Evolutionary conservation across 1,140 invertebrate genomes (phyloP), one percentile per base, ranked within the genome.

Genomic region (Cydia fagiglandana): DNA sequence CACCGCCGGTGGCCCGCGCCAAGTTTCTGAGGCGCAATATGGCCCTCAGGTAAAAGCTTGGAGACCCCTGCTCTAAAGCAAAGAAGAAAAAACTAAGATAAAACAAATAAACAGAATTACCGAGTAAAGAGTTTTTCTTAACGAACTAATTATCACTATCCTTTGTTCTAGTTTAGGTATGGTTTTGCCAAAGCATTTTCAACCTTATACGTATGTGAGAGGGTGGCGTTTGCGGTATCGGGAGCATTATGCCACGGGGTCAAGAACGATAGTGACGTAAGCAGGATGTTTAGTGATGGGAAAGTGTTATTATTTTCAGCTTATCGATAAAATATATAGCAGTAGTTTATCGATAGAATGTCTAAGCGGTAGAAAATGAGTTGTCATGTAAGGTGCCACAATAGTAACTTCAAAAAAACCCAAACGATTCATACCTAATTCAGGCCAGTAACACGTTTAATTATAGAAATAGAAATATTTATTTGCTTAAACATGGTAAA

Each of bases 191-290:
- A 15, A 41, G 13, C 5, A 70, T 70, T 70, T 17, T 38, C 34
- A 38, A 70, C 15, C 30, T 45, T 70, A 10, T 17, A 5, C 9
- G 15, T 5, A n/a, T 66, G 64, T 66, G 7, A 38, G 20, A 70
- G 9, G 64, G 28, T 15, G 9, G 34, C n/a, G 20, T 38, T 41
- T 70, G 66, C 30, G 13, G n/a, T 17, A 41, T n/a, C n/a, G n/a
- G 15, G 10, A 17, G 15, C 66, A 70, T 38, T 70, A 41, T 34
- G 30, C n/a, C 66, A 70, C 34, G n/a, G 66, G 66, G 66, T 70
- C 66, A 70, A 70, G 66, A 38, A 41, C 66, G 30, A 4, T 38
- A 3, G 66, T 70, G 66, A 70, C 66, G 66, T 70, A 70, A 70
- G 66, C 66, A 70, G 66, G 66, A 70, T 17, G 0, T 10, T 3